Evolutionary conservation across 2,888 invertebrate genomes (phyloP), one percentile per base, ranked within the genome.

Genomic region (Operophtera brumata): DNA sequence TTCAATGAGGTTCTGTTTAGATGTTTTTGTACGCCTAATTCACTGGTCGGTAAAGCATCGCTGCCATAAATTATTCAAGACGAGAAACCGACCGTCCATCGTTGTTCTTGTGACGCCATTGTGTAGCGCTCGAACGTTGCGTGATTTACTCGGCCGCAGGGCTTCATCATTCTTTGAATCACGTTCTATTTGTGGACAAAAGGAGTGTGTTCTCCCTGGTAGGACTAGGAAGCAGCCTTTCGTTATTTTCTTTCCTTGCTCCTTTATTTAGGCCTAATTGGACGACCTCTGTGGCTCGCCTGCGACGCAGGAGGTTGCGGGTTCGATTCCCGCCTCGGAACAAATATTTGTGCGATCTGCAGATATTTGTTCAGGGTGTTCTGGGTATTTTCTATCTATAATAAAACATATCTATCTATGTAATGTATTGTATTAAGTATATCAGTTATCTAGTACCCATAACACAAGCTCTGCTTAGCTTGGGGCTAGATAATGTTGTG

Each of bases 31-130:
- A 73, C 73, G 64, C 72, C 79, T 82, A 85, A 87, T 86, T 84
- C 82, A 82, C 79, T 80, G 53, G 74, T 72, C 70, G 69, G 74
- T 77, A 80, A 84, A 82, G 78, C 80, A 68, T 70, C 63, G 71
- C 77, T 77, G 79, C 72, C 82, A 89, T 89, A 81, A 82, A 89
- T 89, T 80, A 87, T 88, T 87, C 87, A 89, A 79, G 75, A 69
- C 73, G 66, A 73, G 73, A 75, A 70, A 73, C 68, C 69, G 62
- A 73, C 72, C 75, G 73, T 74, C 75, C 70, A 76, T 76, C 77
- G 75, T 73, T 73, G 77, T 84, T 85, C 80, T 84, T 84, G 80
- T 73, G 60, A 58, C 62, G 70, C 80, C 68, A 82, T 85, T 86
- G 82, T 84, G 66, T 72, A 62, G 72, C 69, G 75, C 74, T 65